A percentile compares a stretch with the other conserved stretches of the same genome.
phyloP scores from a whole-genome alignment of 2,113 vertebrate species.

The Clarias gariepinus region DNA sequence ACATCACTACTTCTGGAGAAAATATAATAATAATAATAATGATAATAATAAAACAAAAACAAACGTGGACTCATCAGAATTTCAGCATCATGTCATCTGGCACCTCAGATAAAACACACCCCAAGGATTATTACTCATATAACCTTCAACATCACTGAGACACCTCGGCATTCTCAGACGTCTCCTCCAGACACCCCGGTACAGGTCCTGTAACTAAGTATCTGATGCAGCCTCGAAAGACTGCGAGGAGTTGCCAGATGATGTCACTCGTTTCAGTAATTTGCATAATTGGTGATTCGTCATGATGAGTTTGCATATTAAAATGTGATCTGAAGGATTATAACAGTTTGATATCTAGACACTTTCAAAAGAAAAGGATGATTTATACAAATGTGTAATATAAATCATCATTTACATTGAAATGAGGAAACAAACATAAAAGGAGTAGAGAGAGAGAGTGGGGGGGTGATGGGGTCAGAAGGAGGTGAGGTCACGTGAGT shows the following conservation, averaged over 20 bases:
- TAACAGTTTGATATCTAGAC: too few species aligned
- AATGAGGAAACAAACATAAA: not conserved
- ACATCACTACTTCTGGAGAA: conserved; percentile 2
- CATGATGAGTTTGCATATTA: not conserved
- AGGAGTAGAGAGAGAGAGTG: not conserved
- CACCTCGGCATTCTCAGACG: not conserved
- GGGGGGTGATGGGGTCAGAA: not conserved
- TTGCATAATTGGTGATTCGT: not conserved
- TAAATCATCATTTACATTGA: too few species aligned
- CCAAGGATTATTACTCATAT: not conserved
- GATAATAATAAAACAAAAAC: not conserved
- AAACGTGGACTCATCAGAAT: not conserved
- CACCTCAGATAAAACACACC: not conserved
- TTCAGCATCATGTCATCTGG: not conserved
- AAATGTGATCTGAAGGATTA: not conserved
- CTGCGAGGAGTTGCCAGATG: not conserved
- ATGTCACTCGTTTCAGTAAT: not conserved
- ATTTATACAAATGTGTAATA: too few species aligned
- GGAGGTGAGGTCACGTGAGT: too few species aligned
- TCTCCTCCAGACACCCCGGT: not conserved
- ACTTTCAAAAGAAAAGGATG: too few species aligned
- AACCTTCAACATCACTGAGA: not conserved
- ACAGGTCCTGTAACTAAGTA: not conserved
- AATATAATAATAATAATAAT: not conserved
- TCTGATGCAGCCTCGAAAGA: not conserved